These are phyloP conservation scores for Hydra vulgaris DNA, from an alignment of 30 jellyfish, hydroid and myxozoan species.

Conservation along the genomic window DNA sequence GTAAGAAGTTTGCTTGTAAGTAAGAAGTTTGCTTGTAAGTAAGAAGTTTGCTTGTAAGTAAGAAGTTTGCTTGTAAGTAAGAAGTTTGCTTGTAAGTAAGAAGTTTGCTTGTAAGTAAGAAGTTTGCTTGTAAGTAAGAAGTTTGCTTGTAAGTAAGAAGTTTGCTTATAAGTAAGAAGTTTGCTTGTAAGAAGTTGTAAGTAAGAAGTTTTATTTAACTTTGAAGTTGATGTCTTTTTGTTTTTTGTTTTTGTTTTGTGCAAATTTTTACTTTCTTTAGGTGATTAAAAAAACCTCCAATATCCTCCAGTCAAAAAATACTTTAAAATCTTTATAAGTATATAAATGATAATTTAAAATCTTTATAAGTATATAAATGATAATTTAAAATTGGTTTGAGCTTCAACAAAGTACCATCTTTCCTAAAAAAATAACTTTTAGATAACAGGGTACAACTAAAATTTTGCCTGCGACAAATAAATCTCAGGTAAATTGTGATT, in stretches of 20 bases:
- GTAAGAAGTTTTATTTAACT: background rate
- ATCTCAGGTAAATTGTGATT: background rate
- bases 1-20: background rate
- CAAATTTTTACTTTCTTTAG: background rate
- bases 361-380: background rate
- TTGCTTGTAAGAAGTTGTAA: background rate
- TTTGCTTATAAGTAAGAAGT: too few species aligned
- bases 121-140: background rate
- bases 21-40: background rate
- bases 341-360: background rate
- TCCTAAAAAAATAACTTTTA: background rate
- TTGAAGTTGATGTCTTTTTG: background rate
- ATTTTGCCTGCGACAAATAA: background rate
- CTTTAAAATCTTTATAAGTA: background rate
- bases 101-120: background rate
- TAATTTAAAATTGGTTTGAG: background rate
- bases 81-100: too few species aligned
- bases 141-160: background rate
- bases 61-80: too few species aligned
- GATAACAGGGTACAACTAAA: background rate
- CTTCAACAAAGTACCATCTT: background rate
- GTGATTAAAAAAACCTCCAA: background rate
- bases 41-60: background rate
- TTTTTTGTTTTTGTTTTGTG: background rate
- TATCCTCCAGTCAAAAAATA: background rate